Percentiles rank a stretch among this genome's conserved stretches.
Conservation (phyloP, 23 tunicate genomes). For the Botrylloides violaceus region DNA sequence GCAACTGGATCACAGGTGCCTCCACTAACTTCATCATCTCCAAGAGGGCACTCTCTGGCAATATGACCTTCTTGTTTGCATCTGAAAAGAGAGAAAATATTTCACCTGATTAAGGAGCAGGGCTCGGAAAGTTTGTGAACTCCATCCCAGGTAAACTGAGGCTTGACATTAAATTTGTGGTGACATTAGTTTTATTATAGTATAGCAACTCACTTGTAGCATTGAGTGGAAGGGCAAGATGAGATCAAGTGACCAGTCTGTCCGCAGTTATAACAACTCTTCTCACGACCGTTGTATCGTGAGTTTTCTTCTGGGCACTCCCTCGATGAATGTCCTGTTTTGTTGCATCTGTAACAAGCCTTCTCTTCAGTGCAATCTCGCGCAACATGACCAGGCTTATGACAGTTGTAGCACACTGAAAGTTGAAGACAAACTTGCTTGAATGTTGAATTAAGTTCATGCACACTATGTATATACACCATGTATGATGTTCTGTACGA, state of each 20-base stretch:
- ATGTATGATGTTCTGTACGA: too few relatives aligned
- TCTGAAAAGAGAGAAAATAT: conserved; percentile 20
- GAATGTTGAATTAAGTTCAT: neutral
- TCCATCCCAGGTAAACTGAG: neutral
- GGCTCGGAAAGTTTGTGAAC: too few relatives aligned
- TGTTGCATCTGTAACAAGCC: conserved; percentile 75
- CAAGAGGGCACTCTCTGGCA: conserved; percentile 67
- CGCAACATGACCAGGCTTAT: conserved; percentile 79
- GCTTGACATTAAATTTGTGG: too few relatives aligned
- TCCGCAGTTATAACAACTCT: conserved; percentile 51
- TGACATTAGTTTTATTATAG: too few relatives aligned
- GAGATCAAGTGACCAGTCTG: conserved; percentile 62
- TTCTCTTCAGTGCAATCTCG: conserved; percentile 80
- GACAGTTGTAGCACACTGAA: conserved; percentile 93
- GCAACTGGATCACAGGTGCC: neutral
- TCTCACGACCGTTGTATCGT: conserved; percentile 16
- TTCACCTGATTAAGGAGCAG: too few relatives aligned
- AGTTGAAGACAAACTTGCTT: neutral
- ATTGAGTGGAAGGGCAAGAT: conserved; percentile 53
- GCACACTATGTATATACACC: too few relatives aligned
- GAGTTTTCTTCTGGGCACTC: conserved; percentile 48
- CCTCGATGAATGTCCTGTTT: conserved; percentile 70
- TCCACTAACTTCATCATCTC: neutral
- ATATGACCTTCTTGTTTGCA: conserved; percentile 79
- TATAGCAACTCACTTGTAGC: conserved; percentile 73